Base-by-base conservation (phyloP, 1,140 invertebrate species). In the Sinonovacula constricta region DNA sequence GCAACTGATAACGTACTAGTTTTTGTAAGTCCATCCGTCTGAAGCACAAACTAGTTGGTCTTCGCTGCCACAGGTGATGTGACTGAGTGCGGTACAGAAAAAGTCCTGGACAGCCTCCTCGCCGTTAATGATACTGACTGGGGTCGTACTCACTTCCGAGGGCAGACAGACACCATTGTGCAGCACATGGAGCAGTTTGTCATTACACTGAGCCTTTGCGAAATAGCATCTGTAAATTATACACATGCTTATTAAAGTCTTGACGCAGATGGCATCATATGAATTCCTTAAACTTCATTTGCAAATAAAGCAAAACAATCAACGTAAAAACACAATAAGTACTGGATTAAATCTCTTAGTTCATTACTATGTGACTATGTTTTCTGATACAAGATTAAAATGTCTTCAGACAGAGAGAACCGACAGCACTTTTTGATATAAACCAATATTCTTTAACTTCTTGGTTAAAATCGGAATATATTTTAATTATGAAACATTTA, bases 1-100 rank as follows among this genome's bases (percentile, higher is more conserved):
- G n/a, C n/a, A n/a, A n/a, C n/a, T n/a, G n/a, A n/a, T n/a, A n/a
- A 70, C 68, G 4, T 59, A 70, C 68, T 70, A 70, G 34, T 70
- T 70, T 18, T 3, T 3, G 53, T 70, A 70, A 14, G 68, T 70
- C 54, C 68, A 59, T 28, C 28, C 39, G 22, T 70, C 68, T 1
- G 68, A 30, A 3, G 24, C 68, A 34, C 68, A 70, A 2, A 70
- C 68, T 39, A 57, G 22, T 2, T 70, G 28, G 2, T 14, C 30
- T 12, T 70, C 68, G 28, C 53, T 24, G 3, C 49, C 49, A 39
- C 68, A 70, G n/a, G 57, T 15, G 34, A 26, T 3, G 2, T 70
- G 30, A 26, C 68, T 70, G 12, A 70, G 68, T 15, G 68, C 26
- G 1, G 68, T 70, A 36, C 68, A 70, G 54, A 70, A 70, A 54